Conservation (phyloP, 2,888 invertebrate genomes). For the Drosophila leonis region DNA sequence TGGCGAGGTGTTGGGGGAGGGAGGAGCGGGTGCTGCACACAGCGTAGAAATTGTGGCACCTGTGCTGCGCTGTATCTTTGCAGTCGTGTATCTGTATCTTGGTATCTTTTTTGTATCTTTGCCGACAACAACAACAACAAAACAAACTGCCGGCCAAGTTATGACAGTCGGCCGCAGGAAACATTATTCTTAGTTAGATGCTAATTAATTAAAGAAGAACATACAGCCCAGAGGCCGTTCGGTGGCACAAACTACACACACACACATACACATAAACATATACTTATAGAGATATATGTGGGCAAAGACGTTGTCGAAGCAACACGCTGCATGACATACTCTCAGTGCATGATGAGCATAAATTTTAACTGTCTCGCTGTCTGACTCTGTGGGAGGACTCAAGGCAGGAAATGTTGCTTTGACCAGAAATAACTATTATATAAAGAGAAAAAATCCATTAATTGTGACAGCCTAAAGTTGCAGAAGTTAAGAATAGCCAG, state of each 20-base stretch:
- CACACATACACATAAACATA: slow-evolving; percentile 13
- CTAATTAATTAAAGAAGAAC: slow-evolving; percentile 71
- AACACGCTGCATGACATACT: slow-evolving; percentile 48
- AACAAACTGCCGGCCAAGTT: slow-evolving; percentile 70
- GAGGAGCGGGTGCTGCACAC: slow-evolving; percentile 29
- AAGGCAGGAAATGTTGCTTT: slow-evolving; percentile 11
- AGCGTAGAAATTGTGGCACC: slow-evolving; percentile 62
- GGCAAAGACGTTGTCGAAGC: slow-evolving; percentile 17
- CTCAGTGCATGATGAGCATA: slow-evolving; percentile 46
- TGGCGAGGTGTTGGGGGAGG: not conserved
- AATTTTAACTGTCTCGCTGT: slow-evolving; percentile 29
- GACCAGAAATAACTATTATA: slow-evolving; percentile 4
- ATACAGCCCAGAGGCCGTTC: slow-evolving; percentile 14
- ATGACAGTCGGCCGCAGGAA: slow-evolving; percentile 76
- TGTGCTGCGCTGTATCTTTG: slow-evolving; percentile 48
- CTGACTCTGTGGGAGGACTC: slow-evolving; percentile 32
- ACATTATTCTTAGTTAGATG: slow-evolving; percentile 80
- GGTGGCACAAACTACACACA: slow-evolving; percentile 43
- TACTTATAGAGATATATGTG: not conserved
- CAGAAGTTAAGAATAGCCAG: slow-evolving; percentile 9
- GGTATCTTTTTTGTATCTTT: slow-evolving; percentile 34
- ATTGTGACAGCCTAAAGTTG: slow-evolving; percentile 22
- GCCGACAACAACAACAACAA: slow-evolving; percentile 41
- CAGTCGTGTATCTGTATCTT: slow-evolving; percentile 26
- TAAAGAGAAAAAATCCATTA: slow-evolving; percentile 3